A percentile compares a stretch with the other conserved stretches of the same genome.
phyloP scores from a whole-genome alignment of 2,888 invertebrate species.

The Drosophila barbarae region DNA sequence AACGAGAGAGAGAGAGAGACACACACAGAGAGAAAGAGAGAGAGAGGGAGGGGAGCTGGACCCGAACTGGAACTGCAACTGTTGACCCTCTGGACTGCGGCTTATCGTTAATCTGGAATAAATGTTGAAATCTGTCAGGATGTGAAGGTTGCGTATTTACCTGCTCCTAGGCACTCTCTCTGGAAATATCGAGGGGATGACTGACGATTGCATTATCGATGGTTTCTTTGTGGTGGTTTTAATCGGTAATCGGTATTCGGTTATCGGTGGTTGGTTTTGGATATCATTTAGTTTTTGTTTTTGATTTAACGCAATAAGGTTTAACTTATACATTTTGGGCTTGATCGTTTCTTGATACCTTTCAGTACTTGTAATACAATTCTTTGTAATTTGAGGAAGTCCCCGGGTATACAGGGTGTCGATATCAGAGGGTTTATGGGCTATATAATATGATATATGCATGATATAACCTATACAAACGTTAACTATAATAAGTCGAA shows the following conservation, averaged over 20 bases:
- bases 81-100: background rate
- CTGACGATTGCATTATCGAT: slow-evolving; percentile 22
- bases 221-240: slow-evolving; percentile 12
- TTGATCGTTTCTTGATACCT: slow-evolving; percentile 48
- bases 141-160: slow-evolving; percentile 54
- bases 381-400: slow-evolving; percentile 43
- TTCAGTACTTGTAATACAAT: slow-evolving; percentile 58
- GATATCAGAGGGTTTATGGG: background rate
- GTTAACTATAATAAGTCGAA: background rate
- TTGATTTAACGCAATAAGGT: slow-evolving; percentile 1
- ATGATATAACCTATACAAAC: background rate
- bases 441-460: background rate
- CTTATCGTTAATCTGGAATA: slow-evolving; percentile 45
- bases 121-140: slow-evolving; percentile 46
- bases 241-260: background rate
- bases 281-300: slow-evolving; percentile 8
- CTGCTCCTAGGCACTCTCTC: slow-evolving; percentile 46
- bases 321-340: slow-evolving; percentile 1
- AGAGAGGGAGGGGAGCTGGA: slow-evolving; percentile 1
- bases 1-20: slow-evolving; percentile 14
- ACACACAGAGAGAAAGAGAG: slow-evolving; percentile 13
- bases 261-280: slow-evolving; percentile 21
- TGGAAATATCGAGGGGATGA: slow-evolving; percentile 20
- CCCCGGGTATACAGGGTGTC: slow-evolving; percentile 5
- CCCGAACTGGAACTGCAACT: background rate